Base-by-base conservation (phyloP, 1,140 invertebrate genomes). In the Cyclargus thomasi region DNA sequence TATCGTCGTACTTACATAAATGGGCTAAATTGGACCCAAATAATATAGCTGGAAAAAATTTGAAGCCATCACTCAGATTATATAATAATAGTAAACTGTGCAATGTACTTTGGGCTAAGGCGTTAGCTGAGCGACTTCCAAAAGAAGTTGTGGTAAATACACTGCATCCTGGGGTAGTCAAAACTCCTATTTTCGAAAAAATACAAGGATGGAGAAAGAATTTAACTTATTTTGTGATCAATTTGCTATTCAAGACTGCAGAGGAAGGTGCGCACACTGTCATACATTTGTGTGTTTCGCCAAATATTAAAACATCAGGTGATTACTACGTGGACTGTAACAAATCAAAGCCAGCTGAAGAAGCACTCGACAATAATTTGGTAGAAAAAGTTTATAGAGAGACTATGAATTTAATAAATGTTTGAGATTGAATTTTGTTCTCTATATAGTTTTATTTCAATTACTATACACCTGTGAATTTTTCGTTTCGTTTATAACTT, bases 31-130 rank as follows among this genome's bases (percentile, higher is more conserved):
- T 95, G 5, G 83, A 94, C 69, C 90, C 93, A 55, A 81, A 93
- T 20, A 92, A 95, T 74, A 69, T 95, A 5, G 92, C 93, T 72
- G 91, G 81, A 2, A 87, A 92, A 53, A 92, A 22, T 22, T 55
- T 55, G 55, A 79, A 77, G 0, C 93, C 93, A 57, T 76, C 91
- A 5, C 67, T 78, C 0, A 73, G 63, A 47, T 87, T 80, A 16
- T 96, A 95, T 78, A 72, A 78, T 2, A 93, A 94, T 70, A 95
- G 93, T 70, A 96, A 96, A 89, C 76, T 96, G 8, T 94, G 93
- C n/a, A 93, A 95, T 70, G 81, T 95, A 21, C 77, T 96, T 2
- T 96, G 95, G 81, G 92, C 92, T 0, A 91, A 83, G 67, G 93
- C 95, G 71, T 85, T 96, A 11, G 86, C 92, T 0, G 90, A 89